phyloP scores from a whole-genome alignment of 1,140 invertebrate genomes.

The Monochamus saltuarius region DNA sequence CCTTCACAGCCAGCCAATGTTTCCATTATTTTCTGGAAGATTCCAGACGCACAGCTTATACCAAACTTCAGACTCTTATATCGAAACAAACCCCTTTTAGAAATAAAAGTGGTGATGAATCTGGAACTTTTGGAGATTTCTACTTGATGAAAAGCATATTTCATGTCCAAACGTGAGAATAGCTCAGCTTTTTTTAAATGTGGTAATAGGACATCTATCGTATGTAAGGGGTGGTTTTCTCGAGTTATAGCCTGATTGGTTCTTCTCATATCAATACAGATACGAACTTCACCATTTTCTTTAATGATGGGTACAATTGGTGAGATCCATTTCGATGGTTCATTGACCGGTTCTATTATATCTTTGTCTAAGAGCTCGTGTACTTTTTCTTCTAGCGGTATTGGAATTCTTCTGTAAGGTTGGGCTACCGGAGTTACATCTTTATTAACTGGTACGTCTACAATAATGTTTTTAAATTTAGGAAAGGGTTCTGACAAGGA shows the following conservation, averaged over 20 bases:
- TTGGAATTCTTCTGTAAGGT: slow-evolving; percentile 19
- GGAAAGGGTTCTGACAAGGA: slow-evolving; percentile 1
- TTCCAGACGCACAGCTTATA: slow-evolving; percentile 44
- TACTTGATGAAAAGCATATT: slow-evolving; percentile 39
- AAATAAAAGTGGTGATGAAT: slow-evolving; percentile 40
- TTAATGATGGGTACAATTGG: slow-evolving; percentile 4
- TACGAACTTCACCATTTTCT: slow-evolving; percentile 6
- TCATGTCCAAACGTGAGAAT: slow-evolving; percentile 41
- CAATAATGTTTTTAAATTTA: slow-evolving; percentile 19
- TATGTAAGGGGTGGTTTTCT: slow-evolving; percentile 41
- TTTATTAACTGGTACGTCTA: slow-evolving; percentile 18
- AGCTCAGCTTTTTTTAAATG: slow-evolving; percentile 33
- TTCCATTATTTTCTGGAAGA: slow-evolving; percentile 50
- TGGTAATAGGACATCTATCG: slow-evolving; percentile 33
- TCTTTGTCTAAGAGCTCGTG: slow-evolving; percentile 2
- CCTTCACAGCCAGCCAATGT: slow-evolving; percentile 31
- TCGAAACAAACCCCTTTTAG: slow-evolving; percentile 43
- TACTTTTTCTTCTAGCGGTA: slow-evolving; percentile 17
- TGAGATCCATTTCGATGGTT: slow-evolving; percentile 5
- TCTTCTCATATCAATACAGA: slow-evolving; percentile 4
- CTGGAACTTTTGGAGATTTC: slow-evolving; percentile 29
- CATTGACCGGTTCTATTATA: too few relatives aligned
- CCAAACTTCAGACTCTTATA: slow-evolving; percentile 49
- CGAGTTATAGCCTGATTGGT: slow-evolving; percentile 31
- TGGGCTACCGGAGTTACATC: slow-evolving; percentile 16